Conservation (phyloP, 2,113 vertebrate species). For the Prietella phreatophila region DNA sequence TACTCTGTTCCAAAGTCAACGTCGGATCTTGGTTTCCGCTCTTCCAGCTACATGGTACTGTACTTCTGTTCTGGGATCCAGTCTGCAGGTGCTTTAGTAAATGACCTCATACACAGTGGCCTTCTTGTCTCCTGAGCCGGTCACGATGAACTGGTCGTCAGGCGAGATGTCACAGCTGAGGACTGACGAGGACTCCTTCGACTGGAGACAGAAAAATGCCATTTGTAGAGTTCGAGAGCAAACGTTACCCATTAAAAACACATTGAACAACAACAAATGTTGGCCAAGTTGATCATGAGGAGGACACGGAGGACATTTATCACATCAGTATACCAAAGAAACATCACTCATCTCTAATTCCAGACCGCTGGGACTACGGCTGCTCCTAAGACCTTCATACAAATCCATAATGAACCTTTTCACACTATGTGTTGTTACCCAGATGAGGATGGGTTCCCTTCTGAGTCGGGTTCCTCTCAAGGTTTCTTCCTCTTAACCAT, state of each 20-base stretch:
- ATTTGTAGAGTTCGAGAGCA: neutral
- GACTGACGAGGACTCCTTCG: conserved; percentile 94
- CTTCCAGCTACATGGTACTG: conserved; percentile 43
- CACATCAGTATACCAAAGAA: neutral
- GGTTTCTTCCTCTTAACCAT: too few relatives aligned
- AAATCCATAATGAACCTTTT: too few relatives aligned
- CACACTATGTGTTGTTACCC: too few relatives aligned
- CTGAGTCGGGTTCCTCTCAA: too few relatives aligned
- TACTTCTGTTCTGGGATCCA: conserved; percentile 32
- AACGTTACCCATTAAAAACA: neutral
- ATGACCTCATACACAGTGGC: conserved; percentile 97
- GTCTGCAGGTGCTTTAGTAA: conserved; percentile 76
- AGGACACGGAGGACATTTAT: neutral
- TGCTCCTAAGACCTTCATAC: too few relatives aligned
- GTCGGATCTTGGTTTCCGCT: conserved; percentile 26
- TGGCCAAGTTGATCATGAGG: neutral
- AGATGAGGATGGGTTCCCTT: too few relatives aligned
- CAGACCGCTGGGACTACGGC: too few relatives aligned
- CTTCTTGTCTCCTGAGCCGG: conserved; percentile 96
- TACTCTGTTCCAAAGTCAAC: conserved; percentile 48
- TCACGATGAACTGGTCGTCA: conserved; percentile 96
- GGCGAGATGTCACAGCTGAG: conserved; percentile 96
- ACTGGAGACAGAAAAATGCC: conserved; percentile 66
- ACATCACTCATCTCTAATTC: neutral
- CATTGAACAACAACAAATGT: neutral